These are phyloP conservation scores for Syrphus vitripennis DNA, from an alignment of 2,888 invertebrate genomes.

Conservation along the genomic window DNA sequence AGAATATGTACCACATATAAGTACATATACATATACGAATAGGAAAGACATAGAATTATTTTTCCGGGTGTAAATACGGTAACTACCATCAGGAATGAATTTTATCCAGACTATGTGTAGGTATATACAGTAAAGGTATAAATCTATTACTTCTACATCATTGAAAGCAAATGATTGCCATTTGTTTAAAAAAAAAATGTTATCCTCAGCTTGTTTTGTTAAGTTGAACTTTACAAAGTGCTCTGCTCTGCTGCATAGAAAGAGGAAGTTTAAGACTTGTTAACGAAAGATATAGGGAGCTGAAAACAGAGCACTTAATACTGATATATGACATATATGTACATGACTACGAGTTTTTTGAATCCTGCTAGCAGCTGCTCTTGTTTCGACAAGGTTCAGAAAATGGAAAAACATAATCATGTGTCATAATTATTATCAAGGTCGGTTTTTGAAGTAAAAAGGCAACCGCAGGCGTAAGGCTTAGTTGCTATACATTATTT, in stretches of 20 bases:
- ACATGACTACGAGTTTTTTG: too few relatives aligned
- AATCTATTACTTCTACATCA: conserved; percentile 58
- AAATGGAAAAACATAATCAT: neutral
- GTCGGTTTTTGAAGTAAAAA: neutral
- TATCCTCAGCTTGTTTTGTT: neutral
- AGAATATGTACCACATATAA: neutral
- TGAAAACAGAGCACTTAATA: too few relatives aligned
- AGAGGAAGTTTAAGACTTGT: neutral
- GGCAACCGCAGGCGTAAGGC: neutral
- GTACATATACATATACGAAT: neutral
- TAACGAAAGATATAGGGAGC: too few relatives aligned
- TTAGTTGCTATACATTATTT: neutral
- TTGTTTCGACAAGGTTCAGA: neutral
- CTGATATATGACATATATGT: too few relatives aligned
- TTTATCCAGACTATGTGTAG: neutral
- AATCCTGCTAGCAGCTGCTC: too few relatives aligned
- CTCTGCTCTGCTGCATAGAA: neutral
- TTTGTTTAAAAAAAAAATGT: conserved; percentile 23
- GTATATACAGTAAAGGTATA: neutral
- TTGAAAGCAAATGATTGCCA: conserved; percentile 51
- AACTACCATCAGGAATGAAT: neutral
- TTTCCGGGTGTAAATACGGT: neutral
- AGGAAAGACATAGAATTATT: neutral
- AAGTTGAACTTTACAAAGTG: neutral
- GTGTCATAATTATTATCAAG: neutral